Evolutionary conservation across 2,797 vertebrate species (phyloP).

Genomic region (Xenopus petersii): DNA sequence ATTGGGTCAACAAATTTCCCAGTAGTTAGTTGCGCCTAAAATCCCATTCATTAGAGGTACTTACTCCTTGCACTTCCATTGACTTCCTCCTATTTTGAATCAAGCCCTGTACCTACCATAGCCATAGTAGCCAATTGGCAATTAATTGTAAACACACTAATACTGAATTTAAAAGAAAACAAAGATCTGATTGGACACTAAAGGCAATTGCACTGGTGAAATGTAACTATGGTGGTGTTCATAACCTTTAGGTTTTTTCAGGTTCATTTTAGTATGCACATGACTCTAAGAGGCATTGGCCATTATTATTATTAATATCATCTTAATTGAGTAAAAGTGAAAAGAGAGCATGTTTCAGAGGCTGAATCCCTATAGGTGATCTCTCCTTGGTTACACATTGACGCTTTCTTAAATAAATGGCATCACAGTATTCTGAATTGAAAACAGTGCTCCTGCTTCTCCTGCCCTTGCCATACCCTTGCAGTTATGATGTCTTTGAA

Average conservation of each 20-base stretch:
- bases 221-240: slow-evolving; percentile 8
- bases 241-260: slow-evolving; percentile 23
- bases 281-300: slow-evolving; percentile 5
- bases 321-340: slow-evolving; percentile 8
- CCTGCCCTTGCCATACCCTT: slow-evolving; percentile 32
- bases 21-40: too few relatives aligned
- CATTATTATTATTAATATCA: slow-evolving; percentile 13
- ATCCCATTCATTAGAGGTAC: too few relatives aligned
- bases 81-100: too few relatives aligned
- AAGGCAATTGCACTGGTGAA: slow-evolving; percentile 20
- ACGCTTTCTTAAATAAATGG: background rate
- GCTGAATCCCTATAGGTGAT: background rate
- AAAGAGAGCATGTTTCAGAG: background rate
- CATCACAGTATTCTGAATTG: background rate
- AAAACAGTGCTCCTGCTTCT: background rate
- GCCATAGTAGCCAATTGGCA: too few relatives aligned
- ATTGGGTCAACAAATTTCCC: too few relatives aligned
- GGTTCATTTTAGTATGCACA: slow-evolving; percentile 29
- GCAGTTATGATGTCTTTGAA: slow-evolving; percentile 8
- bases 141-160: too few relatives aligned
- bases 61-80: too few relatives aligned
- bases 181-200: too few relatives aligned
- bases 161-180: too few relatives aligned
- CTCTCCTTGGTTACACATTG: background rate
- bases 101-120: too few relatives aligned